Evolutionary conservation across 2,113 vertebrate species (phyloP).

Genomic region (Microtus richardsoni): DNA sequence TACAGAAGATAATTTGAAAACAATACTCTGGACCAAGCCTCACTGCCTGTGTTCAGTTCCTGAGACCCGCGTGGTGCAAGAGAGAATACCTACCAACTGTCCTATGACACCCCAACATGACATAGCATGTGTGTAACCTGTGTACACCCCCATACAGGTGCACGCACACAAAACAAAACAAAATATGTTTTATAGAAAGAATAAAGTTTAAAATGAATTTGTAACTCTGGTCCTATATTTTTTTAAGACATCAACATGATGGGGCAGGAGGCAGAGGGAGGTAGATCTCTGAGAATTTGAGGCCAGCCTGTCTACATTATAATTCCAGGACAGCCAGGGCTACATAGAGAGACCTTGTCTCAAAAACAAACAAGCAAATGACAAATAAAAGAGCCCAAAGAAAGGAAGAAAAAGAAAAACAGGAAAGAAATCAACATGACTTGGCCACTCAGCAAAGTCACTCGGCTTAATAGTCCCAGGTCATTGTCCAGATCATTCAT

Average conservation of each 20-base stretch:
- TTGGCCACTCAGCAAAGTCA: too few species aligned
- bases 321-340: neutral
- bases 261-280: neutral
- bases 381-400: neutral
- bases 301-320: neutral
- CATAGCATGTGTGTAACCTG: neutral
- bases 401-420: neutral
- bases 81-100: neutral
- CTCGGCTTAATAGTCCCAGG: too few species aligned
- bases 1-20: neutral
- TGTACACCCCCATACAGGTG: neutral
- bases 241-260: neutral
- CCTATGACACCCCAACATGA: neutral
- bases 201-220: conserved; percentile 32
- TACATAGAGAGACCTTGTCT: neutral
- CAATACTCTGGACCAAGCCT: neutral
- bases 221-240: neutral
- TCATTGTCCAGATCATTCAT: too few species aligned
- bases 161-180: neutral
- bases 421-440: neutral
- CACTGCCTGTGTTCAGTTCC: too few species aligned
- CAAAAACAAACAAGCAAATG: neutral
- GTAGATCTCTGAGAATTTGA: neutral
- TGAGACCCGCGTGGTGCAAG: neutral
- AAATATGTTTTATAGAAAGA: neutral